A percentile compares a stretch with the other conserved stretches of the same genome.
Conservation (phyloP, 2,797 vertebrate genomes). For the Cygnus olor region DNA sequence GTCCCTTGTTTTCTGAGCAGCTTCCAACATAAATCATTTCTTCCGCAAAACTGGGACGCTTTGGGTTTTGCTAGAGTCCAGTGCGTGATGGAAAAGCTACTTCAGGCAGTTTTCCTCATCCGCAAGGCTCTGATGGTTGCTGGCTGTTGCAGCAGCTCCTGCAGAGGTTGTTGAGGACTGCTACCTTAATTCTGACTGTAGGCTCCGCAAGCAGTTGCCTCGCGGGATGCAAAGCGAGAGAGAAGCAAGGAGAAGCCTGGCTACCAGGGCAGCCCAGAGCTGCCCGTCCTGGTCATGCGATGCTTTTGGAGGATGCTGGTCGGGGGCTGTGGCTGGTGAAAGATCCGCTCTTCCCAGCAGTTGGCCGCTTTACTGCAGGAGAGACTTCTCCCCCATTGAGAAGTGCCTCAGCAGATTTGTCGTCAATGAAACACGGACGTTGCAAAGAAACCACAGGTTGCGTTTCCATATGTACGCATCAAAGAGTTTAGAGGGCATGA, state of each 20-base stretch:
- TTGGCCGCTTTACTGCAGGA: neutral
- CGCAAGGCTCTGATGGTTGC: fast-evolving
- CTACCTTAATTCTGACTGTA: neutral
- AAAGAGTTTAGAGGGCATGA: neutral
- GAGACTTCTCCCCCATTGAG: neutral
- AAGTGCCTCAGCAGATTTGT: neutral
- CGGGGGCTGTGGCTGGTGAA: fast-evolving
- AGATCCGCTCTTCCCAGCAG: neutral
- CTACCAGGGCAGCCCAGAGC: neutral
- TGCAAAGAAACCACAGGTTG: fast-evolving
- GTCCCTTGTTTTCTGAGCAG: neutral
- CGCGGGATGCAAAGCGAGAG: neutral
- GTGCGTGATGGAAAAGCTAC: neutral
- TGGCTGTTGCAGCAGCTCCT: neutral
- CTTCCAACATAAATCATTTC: constrained; percentile 1
- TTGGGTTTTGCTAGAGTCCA: neutral
- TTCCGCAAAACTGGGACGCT: neutral
- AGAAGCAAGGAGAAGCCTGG: fast-evolving
- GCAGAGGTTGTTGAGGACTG: fast-evolving
- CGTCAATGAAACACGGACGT: neutral
- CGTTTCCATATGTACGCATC: neutral
- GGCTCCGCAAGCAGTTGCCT: neutral
- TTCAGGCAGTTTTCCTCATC: neutral
- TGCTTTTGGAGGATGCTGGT: neutral
- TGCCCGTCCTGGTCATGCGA: fast-evolving